Conservation (phyloP, 53 echinoderm and acorn worm genomes). For the Holothuria scabra region DNA sequence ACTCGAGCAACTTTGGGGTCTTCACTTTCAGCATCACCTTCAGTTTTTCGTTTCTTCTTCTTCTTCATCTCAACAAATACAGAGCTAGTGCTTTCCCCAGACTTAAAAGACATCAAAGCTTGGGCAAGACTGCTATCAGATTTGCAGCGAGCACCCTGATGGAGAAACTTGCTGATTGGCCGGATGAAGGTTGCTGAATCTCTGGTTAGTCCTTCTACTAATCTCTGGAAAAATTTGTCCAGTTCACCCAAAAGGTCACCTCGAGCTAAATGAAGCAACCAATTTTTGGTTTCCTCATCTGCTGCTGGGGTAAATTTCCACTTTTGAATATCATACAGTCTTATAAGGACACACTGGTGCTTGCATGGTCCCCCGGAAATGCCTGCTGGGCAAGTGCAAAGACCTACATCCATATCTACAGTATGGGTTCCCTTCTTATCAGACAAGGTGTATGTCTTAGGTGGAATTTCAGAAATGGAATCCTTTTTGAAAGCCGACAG, state of each 20-base stretch:
- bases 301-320: slow-evolving; percentile 59
- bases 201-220: slow-evolving; percentile 43
- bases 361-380: slow-evolving; percentile 62
- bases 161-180: slow-evolving; percentile 53
- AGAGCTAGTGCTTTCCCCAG: no score
- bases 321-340: slow-evolving; percentile 54
- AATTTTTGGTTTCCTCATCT: slow-evolving; percentile 41
- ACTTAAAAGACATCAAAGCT: slow-evolving; percentile 48
- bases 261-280: slow-evolving; percentile 38
- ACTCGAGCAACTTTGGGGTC: no score
- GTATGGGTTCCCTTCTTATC: slow-evolving; percentile 31
- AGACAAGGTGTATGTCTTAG: slow-evolving; percentile 54
- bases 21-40: no score
- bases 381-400: slow-evolving; percentile 65
- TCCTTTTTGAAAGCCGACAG: slow-evolving; percentile 7
- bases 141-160: slow-evolving; percentile 37
- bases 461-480: slow-evolving; percentile 37
- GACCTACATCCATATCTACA: slow-evolving; percentile 67
- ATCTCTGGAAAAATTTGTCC: slow-evolving; percentile 46
- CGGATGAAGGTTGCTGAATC: slow-evolving; percentile 42
- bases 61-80: no score
- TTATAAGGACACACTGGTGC: slow-evolving; percentile 72
- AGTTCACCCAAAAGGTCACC: slow-evolving; percentile 56
- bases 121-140: slow-evolving; percentile 55
- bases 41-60: no score